Evolutionary conservation across 2,888 invertebrate species (phyloP), one percentile per base, ranked within the genome.

Genomic region (Leptopilina drosophilae): DNA sequence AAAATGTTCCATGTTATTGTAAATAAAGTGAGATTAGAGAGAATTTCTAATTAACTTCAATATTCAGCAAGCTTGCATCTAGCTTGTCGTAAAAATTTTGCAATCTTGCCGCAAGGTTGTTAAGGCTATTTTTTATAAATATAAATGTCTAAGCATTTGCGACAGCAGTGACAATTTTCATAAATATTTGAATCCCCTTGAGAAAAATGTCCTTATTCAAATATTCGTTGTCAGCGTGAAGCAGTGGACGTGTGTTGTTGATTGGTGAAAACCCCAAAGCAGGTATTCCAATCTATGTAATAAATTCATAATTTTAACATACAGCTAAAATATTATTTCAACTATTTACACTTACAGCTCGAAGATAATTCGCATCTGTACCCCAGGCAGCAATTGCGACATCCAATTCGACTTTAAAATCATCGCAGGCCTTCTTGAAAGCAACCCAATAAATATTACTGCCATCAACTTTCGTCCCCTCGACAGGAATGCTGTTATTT

Each of bases 201-300:
- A 98, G 91, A 92, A 97, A 98, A 5, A 95, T 94, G 12, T 95
- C 94, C 76, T 95, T 96, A 81, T 95, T 94, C 11, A 99, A 92
- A 88, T 94, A 96, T 90, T 99, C 99, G 90, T 99, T 95, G 90
- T 98, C 96, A 91, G 98, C 97, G 89, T 99, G 99, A 2, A 98
- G 93, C 1, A 96, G 93, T 1, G 97, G 94, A 0, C 95, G 96
- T 0, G 97, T 98, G 87, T 95, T 94, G 87, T 96, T 96, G 93
- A 98, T 96, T 0, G 98, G 98, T 0, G 97, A 97, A 92, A 99
- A 98, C 26, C 98, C 97, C 81, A 98, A 92, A 0, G 97, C 97
- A 1, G 96, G 96, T 77, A 96, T 93, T 8, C 96, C 97, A 62
- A 94, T 93, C 92, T 95, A 88, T 33, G 33, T 33, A 33, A 33